Evolutionary conservation across 2,888 invertebrate species (phyloP).

Genomic region (Melanostoma scalare): DNA sequence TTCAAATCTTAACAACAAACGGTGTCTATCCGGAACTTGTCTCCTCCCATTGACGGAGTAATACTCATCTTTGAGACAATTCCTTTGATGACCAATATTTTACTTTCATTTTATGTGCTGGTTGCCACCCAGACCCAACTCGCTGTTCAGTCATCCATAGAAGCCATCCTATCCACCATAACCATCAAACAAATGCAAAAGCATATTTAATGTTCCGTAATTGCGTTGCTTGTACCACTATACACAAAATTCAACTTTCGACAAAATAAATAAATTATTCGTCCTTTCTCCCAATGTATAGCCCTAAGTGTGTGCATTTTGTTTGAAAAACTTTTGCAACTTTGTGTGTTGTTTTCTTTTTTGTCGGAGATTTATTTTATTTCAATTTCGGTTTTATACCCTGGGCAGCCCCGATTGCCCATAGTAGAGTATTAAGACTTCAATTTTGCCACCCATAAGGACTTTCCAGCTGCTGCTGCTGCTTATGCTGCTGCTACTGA

Average conservation of each 20-base stretch:
- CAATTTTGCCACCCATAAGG: constrained; percentile 67
- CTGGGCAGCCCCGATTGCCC: constrained; percentile 36
- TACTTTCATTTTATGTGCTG: constrained; percentile 32
- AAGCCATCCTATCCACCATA: constrained; percentile 27
- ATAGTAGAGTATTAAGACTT: constrained; percentile 53
- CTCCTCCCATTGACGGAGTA: no score
- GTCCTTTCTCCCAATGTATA: constrained; percentile 30
- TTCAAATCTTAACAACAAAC: no score
- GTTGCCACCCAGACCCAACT: constrained; percentile 28
- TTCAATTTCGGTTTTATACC: constrained; percentile 60
- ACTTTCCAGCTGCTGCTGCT: constrained; percentile 66
- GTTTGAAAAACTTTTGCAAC: constrained; percentile 63
- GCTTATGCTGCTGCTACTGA: constrained; percentile 7
- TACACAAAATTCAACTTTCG: constrained; percentile 47
- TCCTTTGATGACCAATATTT: background rate
- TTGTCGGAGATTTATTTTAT: constrained; percentile 69
- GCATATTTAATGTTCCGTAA: constrained; percentile 76
- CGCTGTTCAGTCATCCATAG: constrained; percentile 17
- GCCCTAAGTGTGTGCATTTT: constrained; percentile 49
- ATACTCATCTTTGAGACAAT: no score
- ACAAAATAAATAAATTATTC: constrained; percentile 52
- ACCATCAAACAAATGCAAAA: constrained; percentile 71
- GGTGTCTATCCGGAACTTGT: no score
- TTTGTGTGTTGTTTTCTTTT: constrained; percentile 17
- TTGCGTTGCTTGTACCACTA: constrained; percentile 73